Evolutionary conservation across 2,888 invertebrate genomes (phyloP).

Genomic region (Chalcis sispes): DNA sequence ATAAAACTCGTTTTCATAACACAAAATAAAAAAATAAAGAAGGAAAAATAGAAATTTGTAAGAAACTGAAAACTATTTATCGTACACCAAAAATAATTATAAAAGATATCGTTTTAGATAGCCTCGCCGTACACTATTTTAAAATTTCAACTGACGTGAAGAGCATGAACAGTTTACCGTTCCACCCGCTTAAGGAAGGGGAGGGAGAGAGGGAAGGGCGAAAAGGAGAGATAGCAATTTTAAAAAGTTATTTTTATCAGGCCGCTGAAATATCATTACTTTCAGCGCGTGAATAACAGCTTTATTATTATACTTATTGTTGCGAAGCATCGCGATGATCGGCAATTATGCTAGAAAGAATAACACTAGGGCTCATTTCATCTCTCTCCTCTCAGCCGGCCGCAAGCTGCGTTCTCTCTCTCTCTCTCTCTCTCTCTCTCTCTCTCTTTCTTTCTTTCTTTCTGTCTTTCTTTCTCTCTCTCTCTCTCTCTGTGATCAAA

Average conservation of each 20-base stretch:
- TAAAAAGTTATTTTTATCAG: conserved; percentile 45
- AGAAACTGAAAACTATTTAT: conserved; percentile 23
- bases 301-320: conserved; percentile 26
- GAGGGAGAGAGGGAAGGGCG: too few relatives aligned
- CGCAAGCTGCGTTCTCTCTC: too few relatives aligned
- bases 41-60: background rate
- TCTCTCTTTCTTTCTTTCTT: too few relatives aligned
- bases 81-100: conserved; percentile 27
- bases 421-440: too few relatives aligned
- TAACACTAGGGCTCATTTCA: background rate
- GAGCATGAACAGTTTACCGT: too few relatives aligned
- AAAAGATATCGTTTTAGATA: conserved; percentile 37
- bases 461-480: too few relatives aligned
- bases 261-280: conserved; percentile 31
- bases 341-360: conserved; percentile 12
- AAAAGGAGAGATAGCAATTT: too few relatives aligned
- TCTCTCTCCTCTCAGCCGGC: background rate
- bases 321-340: background rate
- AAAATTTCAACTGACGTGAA: conserved; percentile 35
- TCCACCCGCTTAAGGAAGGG: too few relatives aligned
- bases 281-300: conserved; percentile 20
- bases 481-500: too few relatives aligned
- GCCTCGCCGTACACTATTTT: conserved; percentile 32
- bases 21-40: background rate
- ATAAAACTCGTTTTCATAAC: too few relatives aligned